Base-by-base conservation (phyloP, 2,888 invertebrate genomes). In the Sceliomorpha sp. region DNA sequence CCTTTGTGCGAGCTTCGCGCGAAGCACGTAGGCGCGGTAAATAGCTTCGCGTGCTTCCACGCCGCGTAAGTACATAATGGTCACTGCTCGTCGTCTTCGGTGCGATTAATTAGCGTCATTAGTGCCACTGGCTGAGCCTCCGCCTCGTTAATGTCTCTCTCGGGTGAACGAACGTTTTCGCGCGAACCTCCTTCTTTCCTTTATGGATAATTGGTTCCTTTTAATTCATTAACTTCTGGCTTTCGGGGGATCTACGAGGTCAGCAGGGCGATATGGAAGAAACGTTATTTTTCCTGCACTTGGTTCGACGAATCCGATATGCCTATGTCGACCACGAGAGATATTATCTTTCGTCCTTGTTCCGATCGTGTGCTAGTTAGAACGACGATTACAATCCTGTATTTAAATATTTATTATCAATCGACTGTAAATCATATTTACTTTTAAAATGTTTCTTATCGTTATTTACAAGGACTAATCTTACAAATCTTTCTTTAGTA, bases 91-190 rank as follows among this genome's bases (percentile, higher is more conserved):
- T 66, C 76, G 77, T 79, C 76, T 80, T 77, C 71, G 74, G 76
- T 63, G 74, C 80, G 77, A 81, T 82, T 83, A 83, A 83, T 83
- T 83, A 82, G 72, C 74, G 78, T 80, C 82, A 79, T 82, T 83
- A 81, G 80, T 80, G 81, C 82, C 79, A 76, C 71, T 79, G 76
- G 66, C 69, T 77, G 81, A 76, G 74, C 71, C 73, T 72, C 70
- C 72, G 73, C 74, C 75, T 82, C 73, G 77, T 78, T 81, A 82
- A 78, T 55, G 58, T 69, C 44, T 70, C 63, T 50, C 64, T 39
- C 55, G 50, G 58, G 66, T 60, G 53, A 70, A 67, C 58, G 70
- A 53, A 58, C 70, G 62, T 62, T 62, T 66, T 62, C 53, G 56
- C 55, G 63, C 56, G 56, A 58, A 56, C 10, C 42, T 14, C n/a